Percentiles rank a stretch among this genome's conserved stretches.
Conservation (phyloP, 1,140 invertebrate species). For the Drosophila kanapiae region DNA sequence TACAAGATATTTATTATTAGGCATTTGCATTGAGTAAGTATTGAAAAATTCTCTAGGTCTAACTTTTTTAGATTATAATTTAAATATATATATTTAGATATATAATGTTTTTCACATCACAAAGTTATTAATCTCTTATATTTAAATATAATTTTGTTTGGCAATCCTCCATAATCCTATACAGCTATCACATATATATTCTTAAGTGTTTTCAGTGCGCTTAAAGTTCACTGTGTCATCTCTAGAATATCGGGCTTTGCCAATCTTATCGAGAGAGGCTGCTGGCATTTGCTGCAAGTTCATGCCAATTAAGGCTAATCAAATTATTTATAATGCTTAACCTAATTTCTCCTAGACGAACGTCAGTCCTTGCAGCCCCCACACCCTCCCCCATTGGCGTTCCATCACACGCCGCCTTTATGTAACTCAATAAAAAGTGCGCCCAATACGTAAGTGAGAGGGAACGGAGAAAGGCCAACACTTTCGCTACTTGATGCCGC, state of each 20-base stretch:
- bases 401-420: conserved; percentile 17
- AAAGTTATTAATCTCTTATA: no score
- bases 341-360: conserved; percentile 74
- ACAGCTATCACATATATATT: neutral
- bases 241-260: conserved; percentile 5
- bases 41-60: no score
- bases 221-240: neutral
- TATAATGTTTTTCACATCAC: no score
- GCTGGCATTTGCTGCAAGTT: conserved; percentile 63
- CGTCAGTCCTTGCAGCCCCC: conserved; percentile 22
- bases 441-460: conserved; percentile 49
- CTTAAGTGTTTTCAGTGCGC: neutral
- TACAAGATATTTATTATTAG: neutral
- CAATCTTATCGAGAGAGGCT: conserved; percentile 30
- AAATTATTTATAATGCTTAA: conserved; percentile 84
- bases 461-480: conserved; percentile 51
- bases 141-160: neutral
- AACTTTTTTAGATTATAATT: no score
- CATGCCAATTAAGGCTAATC: conserved; percentile 80
- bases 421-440: conserved; percentile 78
- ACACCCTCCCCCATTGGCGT: no score
- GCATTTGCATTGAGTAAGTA: neutral
- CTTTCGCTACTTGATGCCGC: conserved; percentile 70
- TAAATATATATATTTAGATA: no score
- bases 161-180: no score